Conservation (phyloP, 2,888 invertebrate genomes). For the Panorpa germanica region DNA sequence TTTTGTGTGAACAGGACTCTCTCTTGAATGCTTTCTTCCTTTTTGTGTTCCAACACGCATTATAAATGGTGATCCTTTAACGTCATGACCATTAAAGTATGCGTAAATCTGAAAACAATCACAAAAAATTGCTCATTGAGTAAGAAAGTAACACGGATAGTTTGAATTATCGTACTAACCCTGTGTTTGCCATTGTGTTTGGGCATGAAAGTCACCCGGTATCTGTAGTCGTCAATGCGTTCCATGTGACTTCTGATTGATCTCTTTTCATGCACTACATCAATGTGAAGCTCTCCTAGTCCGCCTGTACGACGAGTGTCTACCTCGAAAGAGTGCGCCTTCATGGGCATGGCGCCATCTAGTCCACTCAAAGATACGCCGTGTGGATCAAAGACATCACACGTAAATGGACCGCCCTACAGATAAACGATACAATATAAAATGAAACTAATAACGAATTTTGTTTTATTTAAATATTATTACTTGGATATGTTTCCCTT, state of each 20-base stretch:
- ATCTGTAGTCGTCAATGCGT: slow-evolving; percentile 55
- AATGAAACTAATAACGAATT: slow-evolving; percentile 1
- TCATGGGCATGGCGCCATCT: slow-evolving; percentile 67
- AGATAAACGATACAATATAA: slow-evolving; percentile 10
- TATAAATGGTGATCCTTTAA: slow-evolving; percentile 68
- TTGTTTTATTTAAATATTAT: slow-evolving; percentile 5
- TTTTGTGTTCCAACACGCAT: slow-evolving; percentile 64
- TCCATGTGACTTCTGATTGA: slow-evolving; percentile 70
- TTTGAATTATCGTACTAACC: slow-evolving; percentile 21
- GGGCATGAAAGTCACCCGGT: slow-evolving; percentile 61
- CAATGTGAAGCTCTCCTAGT: slow-evolving; percentile 70
- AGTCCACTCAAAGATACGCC: slow-evolving; percentile 67
- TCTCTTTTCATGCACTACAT: slow-evolving; percentile 76
- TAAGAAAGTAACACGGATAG: slow-evolving; percentile 3
- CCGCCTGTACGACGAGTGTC: slow-evolving; percentile 65
- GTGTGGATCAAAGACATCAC: slow-evolving; percentile 87
- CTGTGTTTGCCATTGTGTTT: slow-evolving; percentile 62
- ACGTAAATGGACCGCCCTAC: slow-evolving; percentile 88
- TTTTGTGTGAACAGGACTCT: slow-evolving; percentile 5
- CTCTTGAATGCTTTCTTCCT: slow-evolving; percentile 20
- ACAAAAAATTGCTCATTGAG: not conserved
- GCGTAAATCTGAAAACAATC: slow-evolving; percentile 48
- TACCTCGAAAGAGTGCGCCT: slow-evolving; percentile 71
- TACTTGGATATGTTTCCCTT: slow-evolving; percentile 80
- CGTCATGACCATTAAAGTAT: slow-evolving; percentile 83